Evolutionary conservation across 2,797 vertebrate genomes (phyloP).

Genomic region (Onychomys torridus): DNA sequence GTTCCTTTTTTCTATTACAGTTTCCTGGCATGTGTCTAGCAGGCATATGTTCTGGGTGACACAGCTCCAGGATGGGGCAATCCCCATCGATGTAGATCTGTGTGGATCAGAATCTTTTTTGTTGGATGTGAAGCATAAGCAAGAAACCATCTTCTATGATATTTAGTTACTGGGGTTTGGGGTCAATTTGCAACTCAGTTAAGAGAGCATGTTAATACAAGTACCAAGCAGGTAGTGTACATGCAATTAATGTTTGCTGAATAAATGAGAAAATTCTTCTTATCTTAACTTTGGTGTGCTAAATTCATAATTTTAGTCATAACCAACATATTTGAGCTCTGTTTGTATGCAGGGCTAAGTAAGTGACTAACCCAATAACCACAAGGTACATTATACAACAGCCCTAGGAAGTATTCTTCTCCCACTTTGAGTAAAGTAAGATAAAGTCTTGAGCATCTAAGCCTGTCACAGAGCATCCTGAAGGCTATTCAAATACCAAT

Average conservation of each 20-base stretch:
- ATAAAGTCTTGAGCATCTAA: neutral
- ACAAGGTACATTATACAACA: neutral
- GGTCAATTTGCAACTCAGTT: neutral
- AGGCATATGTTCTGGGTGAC: neutral
- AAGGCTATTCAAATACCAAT: neutral
- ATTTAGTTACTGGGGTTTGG: neutral
- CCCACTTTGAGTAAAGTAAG: neutral
- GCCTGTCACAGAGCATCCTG: neutral
- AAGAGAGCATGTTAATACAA: neutral
- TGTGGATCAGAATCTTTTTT: neutral
- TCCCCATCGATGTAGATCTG: neutral
- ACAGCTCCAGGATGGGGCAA: neutral
- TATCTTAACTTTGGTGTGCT: neutral
- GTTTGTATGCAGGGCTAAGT: neutral
- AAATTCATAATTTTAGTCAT: neutral
- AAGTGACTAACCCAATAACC: neutral
- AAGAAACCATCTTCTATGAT: slow-evolving; percentile 10
- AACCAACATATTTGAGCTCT: neutral
- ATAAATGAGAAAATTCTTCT: neutral
- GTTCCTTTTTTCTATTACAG: neutral
- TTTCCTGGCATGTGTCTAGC: neutral
- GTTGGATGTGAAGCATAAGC: neutral
- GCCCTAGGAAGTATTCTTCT: neutral
- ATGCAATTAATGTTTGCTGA: neutral
- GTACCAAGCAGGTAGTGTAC: neutral